Base-by-base conservation (phyloP, 2,888 invertebrate genomes). In the Lathronympha strigana region DNA sequence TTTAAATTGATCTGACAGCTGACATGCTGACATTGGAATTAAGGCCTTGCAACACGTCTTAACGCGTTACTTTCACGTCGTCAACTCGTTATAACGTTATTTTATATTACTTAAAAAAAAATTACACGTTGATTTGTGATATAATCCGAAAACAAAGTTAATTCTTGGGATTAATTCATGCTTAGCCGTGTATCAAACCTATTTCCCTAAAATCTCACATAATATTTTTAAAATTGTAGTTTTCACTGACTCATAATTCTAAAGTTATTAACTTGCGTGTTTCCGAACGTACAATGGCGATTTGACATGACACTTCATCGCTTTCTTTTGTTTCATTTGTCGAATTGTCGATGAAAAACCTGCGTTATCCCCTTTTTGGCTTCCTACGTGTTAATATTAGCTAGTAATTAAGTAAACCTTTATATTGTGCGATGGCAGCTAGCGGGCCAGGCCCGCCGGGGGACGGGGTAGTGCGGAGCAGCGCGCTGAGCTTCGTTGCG, bases 401-500 rank as follows among this genome's bases (percentile, higher is more conserved):
- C 31, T n/a, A 36, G 47, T 61, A 67, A 64, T 40, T 54, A 63
- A 58, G 49, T 36, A 47, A 25, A 43, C n/a, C 17, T 43, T 51
- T 51, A 38, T 11, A 50, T 54, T 70, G 61, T 67, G 85, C 85
- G 86, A 83, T 86, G 1, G 76, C 73, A 45, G 67, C 76, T 1
- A 81, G 76, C 57, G 73, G 79, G 23, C 66, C 78, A 0, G 77
- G 78, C 75, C 19, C 75, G 77, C 21, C 69, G 76, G 0, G 55
- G 1, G 67, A 78, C 11, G 89, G 89, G 3, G 81, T 90, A 1
- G 82, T 89, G 2, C 78, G 82, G 13, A 90, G 81, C 68, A 91
- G 90, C 68, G 90, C 87, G 0, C 68, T 90, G 17, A 81, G 86
- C 15, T 90, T 90, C 49, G 82, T 89, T 76, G 82, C 86, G 80